These are phyloP conservation scores for Mamestra brassicae DNA, from an alignment of 2,888 invertebrate genomes.

Conservation along the genomic window DNA sequence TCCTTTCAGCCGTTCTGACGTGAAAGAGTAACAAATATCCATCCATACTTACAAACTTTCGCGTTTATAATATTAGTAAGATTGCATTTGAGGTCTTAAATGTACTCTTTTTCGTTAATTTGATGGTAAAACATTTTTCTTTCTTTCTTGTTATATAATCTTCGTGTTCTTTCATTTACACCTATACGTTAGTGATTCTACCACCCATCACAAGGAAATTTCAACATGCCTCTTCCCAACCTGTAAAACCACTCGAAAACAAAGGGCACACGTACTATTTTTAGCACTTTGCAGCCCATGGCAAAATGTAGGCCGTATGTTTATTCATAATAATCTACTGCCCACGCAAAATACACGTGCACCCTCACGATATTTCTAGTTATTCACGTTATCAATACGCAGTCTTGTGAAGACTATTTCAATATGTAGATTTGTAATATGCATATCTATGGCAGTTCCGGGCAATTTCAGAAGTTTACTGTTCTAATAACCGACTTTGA, in stretches of 20 bases:
- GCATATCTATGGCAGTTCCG: neutral
- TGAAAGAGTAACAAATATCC: too few species aligned
- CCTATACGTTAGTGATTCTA: too few species aligned
- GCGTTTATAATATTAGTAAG: too few species aligned
- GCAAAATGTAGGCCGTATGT: constrained; percentile 4
- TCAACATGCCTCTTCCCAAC: neutral
- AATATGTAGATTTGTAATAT: neutral
- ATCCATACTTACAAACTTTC: too few species aligned
- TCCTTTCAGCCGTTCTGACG: too few species aligned
- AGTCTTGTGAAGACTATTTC: constrained; percentile 4
- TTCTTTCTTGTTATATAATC: neutral
- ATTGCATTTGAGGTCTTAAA: neutral
- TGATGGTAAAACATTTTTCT: neutral
- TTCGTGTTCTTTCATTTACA: neutral
- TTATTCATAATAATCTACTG: neutral
- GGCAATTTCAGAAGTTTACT: neutral
- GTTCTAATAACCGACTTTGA: neutral
- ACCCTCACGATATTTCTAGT: neutral
- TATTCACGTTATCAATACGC: constrained; percentile 4
- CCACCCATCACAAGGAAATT: neutral
- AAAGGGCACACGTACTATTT: neutral
- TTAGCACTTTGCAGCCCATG: neutral
- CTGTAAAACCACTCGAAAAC: neutral
- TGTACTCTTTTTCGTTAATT: neutral
- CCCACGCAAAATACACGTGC: neutral